These are phyloP conservation scores for Centruroides vittatus DNA, from an alignment of 1,140 invertebrate species.

Conservation along the genomic window DNA sequence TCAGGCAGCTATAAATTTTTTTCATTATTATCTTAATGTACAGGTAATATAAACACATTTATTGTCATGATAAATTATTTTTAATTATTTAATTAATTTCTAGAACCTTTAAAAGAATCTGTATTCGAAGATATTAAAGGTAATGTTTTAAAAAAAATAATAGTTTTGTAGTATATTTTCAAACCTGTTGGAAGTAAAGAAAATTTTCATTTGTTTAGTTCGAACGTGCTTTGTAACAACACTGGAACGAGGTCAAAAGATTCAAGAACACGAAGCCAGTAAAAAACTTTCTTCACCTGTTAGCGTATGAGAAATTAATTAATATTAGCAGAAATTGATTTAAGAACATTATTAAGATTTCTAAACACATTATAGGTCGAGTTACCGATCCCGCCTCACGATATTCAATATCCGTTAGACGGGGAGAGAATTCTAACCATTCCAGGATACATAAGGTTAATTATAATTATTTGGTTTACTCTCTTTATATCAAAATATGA, in stretches of 20 bases:
- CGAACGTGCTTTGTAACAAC: slow-evolving; percentile 71
- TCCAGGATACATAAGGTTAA: slow-evolving; percentile 36
- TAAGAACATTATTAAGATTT: too few relatives aligned
- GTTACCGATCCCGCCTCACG: slow-evolving; percentile 23
- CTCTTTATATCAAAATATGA: too few relatives aligned
- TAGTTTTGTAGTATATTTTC: slow-evolving; percentile 7
- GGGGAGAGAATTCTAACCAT: slow-evolving; percentile 44
- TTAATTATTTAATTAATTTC: background rate
- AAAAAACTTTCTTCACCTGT: background rate
- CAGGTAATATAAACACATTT: too few relatives aligned
- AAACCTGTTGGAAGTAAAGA: too few relatives aligned
- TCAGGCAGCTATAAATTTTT: too few relatives aligned
- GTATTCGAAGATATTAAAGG: slow-evolving; percentile 40
- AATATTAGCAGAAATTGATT: too few relatives aligned
- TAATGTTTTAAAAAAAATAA: slow-evolving; percentile 12
- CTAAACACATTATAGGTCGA: background rate
- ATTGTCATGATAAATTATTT: too few relatives aligned
- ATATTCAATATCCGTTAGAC: slow-evolving; percentile 54
- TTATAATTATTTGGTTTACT: too few relatives aligned
- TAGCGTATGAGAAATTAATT: background rate
- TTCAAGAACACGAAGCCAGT: slow-evolving; percentile 29
- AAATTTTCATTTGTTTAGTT: slow-evolving; percentile 24
- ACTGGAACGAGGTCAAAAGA: slow-evolving; percentile 45
- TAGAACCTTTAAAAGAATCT: slow-evolving; percentile 21
- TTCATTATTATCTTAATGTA: too few relatives aligned